These are phyloP conservation scores for Andrena flavipes DNA, from an alignment of 2,888 invertebrate species.

Conservation along the genomic window DNA sequence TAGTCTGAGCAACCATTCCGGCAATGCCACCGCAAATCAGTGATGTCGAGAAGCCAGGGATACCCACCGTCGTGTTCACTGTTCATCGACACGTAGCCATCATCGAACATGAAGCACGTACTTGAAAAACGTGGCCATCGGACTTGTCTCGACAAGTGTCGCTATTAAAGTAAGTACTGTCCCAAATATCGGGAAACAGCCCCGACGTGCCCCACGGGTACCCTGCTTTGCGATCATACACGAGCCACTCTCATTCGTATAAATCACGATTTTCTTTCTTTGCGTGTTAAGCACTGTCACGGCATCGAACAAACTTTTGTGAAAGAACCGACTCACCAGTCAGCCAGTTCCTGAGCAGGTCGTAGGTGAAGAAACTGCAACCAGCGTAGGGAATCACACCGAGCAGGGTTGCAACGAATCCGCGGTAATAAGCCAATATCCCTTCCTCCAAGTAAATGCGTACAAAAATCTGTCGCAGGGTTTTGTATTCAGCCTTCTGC, in stretches of 20 bases:
- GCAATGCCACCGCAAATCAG: conserved; percentile 95
- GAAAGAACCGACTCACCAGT: conserved; percentile 86
- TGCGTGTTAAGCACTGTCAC: conserved; percentile 62
- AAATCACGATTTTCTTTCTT: conserved; percentile 61
- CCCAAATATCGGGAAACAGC: conserved; percentile 73
- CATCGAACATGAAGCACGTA: conserved; percentile 78
- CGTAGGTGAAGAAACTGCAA: conserved; percentile 98
- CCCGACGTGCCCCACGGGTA: conserved; percentile 65
- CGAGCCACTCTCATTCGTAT: conserved; percentile 71
- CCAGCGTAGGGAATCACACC: conserved; percentile 99
- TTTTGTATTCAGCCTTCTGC: conserved; percentile 90
- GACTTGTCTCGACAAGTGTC: conserved; percentile 70
- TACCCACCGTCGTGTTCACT: conserved; percentile 80
- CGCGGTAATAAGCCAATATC: conserved; percentile 91
- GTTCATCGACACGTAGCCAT: conserved; percentile 73
- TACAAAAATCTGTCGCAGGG: conserved; percentile 88
- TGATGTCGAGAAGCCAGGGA: conserved; percentile 86
- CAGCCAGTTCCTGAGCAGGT: conserved; percentile 94
- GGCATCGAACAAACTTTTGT: conserved; percentile 41
- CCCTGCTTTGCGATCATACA: conserved; percentile 71
- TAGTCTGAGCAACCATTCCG: conserved; percentile 96
- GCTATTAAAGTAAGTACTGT: conserved; percentile 74
- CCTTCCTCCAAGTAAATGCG: conserved; percentile 93
- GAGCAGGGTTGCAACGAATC: conserved; percentile 95
- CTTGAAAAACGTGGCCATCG: conserved; percentile 72